Percentiles rank a stretch among this genome's conserved stretches.
phyloP scores from a whole-genome alignment of 1,140 invertebrate genomes.

The Brachionus koreanus region DNA sequence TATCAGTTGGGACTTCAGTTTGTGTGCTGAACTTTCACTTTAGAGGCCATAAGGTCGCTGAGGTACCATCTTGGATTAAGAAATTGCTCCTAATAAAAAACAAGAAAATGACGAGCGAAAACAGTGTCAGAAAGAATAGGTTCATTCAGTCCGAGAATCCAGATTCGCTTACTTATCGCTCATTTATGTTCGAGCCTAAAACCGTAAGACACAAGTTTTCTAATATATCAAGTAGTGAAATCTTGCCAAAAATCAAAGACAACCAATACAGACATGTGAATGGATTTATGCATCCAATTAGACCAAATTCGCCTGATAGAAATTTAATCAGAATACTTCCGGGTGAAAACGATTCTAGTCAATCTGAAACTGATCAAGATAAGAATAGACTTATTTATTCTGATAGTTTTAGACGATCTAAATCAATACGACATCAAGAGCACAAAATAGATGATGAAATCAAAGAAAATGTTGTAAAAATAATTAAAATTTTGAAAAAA shows the following conservation, averaged over 20 bases:
- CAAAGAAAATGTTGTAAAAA: background rate
- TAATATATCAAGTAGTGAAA: background rate
- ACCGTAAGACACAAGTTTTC: background rate
- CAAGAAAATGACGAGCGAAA: background rate
- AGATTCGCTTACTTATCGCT: background rate
- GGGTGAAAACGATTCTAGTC: background rate
- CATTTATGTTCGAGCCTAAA: background rate
- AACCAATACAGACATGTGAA: background rate
- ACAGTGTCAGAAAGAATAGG: background rate
- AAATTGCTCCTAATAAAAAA: background rate
- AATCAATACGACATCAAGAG: background rate
- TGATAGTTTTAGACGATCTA: background rate
- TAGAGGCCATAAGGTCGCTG: slow-evolving; percentile 8
- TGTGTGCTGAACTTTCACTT: slow-evolving; percentile 43
- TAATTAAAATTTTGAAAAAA: slow-evolving; percentile 7
- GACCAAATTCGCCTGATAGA: background rate
- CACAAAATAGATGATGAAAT: background rate
- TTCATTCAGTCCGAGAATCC: background rate
- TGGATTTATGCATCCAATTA: background rate
- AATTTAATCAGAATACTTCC: background rate
- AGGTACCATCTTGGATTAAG: slow-evolving; percentile 29
- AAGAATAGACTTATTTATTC: background rate
- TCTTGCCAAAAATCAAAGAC: background rate
- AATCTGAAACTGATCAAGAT: background rate
- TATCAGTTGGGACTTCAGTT: slow-evolving; percentile 27